phyloP scores from a whole-genome alignment of 2,888 invertebrate genomes.

The Eueremaeus valkanovi region DNA sequence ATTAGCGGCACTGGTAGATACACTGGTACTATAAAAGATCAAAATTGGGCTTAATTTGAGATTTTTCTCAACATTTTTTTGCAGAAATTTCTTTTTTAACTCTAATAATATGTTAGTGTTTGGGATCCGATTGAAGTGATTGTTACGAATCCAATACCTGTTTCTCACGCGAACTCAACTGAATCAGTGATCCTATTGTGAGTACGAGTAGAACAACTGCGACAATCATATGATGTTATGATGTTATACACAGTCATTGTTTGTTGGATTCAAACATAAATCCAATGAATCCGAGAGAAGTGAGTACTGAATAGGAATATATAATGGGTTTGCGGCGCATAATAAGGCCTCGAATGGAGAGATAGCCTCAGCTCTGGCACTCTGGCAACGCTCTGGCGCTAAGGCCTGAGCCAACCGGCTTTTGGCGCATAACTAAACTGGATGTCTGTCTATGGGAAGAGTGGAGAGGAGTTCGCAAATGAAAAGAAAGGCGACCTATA shows the following conservation, averaged over 20 bases:
- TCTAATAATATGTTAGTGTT: neutral
- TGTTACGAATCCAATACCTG: constrained; percentile 1
- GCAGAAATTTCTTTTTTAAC: neutral
- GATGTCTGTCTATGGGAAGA: neutral
- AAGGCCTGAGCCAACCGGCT: constrained; percentile 17
- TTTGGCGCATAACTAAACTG: constrained; percentile 19
- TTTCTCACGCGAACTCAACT: constrained; percentile 15
- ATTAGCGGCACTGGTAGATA: neutral
- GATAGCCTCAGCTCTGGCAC: neutral
- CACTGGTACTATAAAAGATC: neutral
- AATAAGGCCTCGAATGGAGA: constrained; percentile 31
- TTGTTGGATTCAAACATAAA: constrained; percentile 7
- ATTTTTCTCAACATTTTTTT: neutral
- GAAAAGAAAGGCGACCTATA: constrained; percentile 28
- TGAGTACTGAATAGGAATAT: neutral
- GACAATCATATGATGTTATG: constrained; percentile 26
- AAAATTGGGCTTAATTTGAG: neutral
- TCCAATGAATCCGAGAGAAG: neutral
- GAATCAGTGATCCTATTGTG: neutral
- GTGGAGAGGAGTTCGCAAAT: neutral
- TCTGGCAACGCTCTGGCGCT: neutral
- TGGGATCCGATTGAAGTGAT: neutral
- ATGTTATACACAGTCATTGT: constrained; percentile 2
- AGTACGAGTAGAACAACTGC: neutral
- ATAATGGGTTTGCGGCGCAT: neutral